Conservation (phyloP, 92 coral and sea anemone genomes). For the Umimayanthus kanabou region DNA sequence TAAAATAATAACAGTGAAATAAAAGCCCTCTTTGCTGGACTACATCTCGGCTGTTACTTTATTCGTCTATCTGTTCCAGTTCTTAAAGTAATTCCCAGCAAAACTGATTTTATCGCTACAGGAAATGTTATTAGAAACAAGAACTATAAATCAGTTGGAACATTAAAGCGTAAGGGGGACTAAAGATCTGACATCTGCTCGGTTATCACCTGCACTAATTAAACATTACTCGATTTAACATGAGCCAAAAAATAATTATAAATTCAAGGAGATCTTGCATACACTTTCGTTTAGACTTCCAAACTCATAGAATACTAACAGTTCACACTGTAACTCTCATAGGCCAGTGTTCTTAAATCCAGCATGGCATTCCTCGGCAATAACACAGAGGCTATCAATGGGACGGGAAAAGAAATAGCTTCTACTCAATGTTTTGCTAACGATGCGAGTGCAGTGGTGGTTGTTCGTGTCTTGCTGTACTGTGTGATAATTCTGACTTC, state of each 20-base stretch:
- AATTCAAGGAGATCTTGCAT: neutral
- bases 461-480: constrained; percentile 50
- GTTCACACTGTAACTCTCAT: neutral
- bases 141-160: no score
- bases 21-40: neutral
- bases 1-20: neutral
- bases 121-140: neutral
- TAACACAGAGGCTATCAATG: neutral
- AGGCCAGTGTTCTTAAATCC: neutral
- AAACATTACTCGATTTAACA: neutral
- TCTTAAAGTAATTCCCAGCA: neutral
- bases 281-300: neutral
- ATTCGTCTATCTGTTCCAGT: neutral
- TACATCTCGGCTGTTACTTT: neutral
- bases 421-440: neutral
- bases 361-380: neutral
- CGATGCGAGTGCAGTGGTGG: constrained; percentile 12
- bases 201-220: constrained; percentile 14
- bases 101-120: neutral
- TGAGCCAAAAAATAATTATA: neutral
- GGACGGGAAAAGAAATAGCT: neutral
- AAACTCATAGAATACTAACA: neutral
- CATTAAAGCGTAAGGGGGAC: neutral
- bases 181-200: neutral
- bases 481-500: constrained; percentile 52